A percentile compares a stretch with the other conserved stretches of the same genome.
phyloP scores from a whole-genome alignment of 2,888 invertebrate genomes.

The Xiphydria camelus region DNA sequence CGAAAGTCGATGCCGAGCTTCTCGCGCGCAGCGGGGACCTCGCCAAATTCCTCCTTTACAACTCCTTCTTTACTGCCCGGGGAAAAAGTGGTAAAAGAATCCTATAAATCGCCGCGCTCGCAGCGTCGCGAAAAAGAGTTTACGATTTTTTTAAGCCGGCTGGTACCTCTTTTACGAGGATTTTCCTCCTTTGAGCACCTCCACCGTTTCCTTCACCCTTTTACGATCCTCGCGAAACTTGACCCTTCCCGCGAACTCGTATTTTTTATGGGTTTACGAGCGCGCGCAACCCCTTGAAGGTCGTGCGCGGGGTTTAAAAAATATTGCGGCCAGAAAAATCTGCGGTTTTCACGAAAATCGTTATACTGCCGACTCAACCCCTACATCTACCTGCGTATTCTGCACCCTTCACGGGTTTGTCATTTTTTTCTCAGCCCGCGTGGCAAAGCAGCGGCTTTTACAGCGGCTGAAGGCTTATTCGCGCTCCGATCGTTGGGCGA shows the following conservation, averaged over 20 bases:
- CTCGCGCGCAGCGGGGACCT: conserved; percentile 9
- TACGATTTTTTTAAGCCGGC: conserved; percentile 13
- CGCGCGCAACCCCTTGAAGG: conserved; percentile 36
- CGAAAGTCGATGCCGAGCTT: conserved; percentile 36
- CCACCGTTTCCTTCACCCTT: conserved; percentile 41
- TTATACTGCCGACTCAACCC: conserved; percentile 26
- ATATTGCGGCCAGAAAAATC: conserved; percentile 38
- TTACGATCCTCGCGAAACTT: conserved; percentile 49
- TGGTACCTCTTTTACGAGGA: conserved; percentile 18
- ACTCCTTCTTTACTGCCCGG: background rate
- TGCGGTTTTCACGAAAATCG: conserved; percentile 41
- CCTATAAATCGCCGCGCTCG: background rate
- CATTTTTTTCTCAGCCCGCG: conserved; percentile 32
- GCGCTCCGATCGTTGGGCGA: conserved; percentile 20
- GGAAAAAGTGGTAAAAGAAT: background rate
- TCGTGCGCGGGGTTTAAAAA: conserved; percentile 26
- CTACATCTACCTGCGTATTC: background rate
- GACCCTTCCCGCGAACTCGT: conserved; percentile 45
- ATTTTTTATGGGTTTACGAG: conserved; percentile 49
- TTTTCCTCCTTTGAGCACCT: conserved; percentile 28
- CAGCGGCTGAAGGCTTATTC: conserved; percentile 30
- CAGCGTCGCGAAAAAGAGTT: conserved; percentile 4
- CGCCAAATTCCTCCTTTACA: background rate
- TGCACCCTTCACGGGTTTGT: conserved; percentile 8
- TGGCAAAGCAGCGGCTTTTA: conserved; percentile 48